These are phyloP conservation scores for Gracilinanus agilis DNA, from an alignment of 2,113 vertebrate species.

Conservation along the genomic window DNA sequence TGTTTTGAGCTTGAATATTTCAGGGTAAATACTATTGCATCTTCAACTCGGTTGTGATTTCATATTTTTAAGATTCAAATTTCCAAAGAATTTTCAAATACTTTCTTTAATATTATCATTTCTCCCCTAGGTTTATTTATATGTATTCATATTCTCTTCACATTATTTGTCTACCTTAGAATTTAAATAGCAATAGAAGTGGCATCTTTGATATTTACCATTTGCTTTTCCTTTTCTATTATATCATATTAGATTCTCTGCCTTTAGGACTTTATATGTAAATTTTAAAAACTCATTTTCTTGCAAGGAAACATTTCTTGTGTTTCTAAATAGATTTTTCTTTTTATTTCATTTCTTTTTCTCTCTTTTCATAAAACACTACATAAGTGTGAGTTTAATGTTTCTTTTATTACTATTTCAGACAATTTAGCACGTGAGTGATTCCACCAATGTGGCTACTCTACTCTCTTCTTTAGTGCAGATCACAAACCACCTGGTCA, in stretches of 20 bases:
- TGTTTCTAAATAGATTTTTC: background rate
- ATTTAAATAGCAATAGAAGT: constrained; percentile 19
- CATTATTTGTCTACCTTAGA: background rate
- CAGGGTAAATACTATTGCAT: constrained; percentile 9
- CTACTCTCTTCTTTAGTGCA: background rate
- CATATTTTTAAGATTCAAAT: background rate
- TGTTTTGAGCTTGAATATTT: constrained; percentile 16
- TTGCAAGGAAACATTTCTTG: background rate
- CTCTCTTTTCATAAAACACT: background rate
- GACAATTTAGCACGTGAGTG: background rate
- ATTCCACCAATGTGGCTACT: background rate
- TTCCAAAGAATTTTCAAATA: background rate
- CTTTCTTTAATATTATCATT: constrained; percentile 48
- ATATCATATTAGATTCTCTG: background rate
- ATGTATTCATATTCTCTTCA: background rate
- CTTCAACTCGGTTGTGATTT: constrained; percentile 12
- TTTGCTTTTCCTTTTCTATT: constrained; percentile 37
- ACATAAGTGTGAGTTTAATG: background rate
- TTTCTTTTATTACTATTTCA: background rate
- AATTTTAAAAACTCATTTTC: background rate
- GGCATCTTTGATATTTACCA: constrained; percentile 42
- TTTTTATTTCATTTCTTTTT: fast-evolving
- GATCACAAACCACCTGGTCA: background rate
- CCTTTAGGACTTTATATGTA: constrained; percentile 32
- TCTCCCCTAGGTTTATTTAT: background rate